Conservation (phyloP, 2,888 invertebrate genomes). For the Vanessa cardui region DNA sequence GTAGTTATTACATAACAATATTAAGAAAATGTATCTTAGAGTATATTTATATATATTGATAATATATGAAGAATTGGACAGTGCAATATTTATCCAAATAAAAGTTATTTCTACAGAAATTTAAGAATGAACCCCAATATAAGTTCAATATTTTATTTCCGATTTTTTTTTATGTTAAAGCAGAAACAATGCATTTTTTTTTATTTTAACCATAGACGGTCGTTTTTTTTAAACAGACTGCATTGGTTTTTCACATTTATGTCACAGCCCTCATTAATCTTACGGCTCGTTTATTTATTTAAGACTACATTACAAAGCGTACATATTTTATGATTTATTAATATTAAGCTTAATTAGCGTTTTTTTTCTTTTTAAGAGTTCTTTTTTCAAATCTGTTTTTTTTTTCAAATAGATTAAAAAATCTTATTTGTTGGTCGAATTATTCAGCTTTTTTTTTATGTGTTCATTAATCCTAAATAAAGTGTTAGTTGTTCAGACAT, state of each 20-base stretch:
- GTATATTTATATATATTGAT: slow-evolving; percentile 26
- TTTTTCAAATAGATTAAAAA: background rate
- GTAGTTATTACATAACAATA: slow-evolving; percentile 37
- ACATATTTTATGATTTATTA: slow-evolving; percentile 11
- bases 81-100: slow-evolving; percentile 11
- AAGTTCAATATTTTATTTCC: background rate
- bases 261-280: slow-evolving; percentile 78
- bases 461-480: slow-evolving; percentile 11
- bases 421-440: background rate
- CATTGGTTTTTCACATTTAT: slow-evolving; percentile 56
- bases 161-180: background rate
- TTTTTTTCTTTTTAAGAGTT: slow-evolving; percentile 2
- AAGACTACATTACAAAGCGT: slow-evolving; percentile 22
- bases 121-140: background rate
- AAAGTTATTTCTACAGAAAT: background rate
- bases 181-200: background rate
- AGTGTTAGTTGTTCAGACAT: slow-evolving; percentile 34
- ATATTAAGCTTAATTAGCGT: background rate
- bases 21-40: slow-evolving; percentile 26
- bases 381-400: background rate
- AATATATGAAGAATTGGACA: slow-evolving; percentile 27
- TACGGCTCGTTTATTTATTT: slow-evolving; percentile 41
- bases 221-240: slow-evolving; percentile 19
- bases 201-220: background rate
- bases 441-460: background rate